Base-by-base conservation (phyloP, 2,797 vertebrate species). In the Silurus aristotelis region DNA sequence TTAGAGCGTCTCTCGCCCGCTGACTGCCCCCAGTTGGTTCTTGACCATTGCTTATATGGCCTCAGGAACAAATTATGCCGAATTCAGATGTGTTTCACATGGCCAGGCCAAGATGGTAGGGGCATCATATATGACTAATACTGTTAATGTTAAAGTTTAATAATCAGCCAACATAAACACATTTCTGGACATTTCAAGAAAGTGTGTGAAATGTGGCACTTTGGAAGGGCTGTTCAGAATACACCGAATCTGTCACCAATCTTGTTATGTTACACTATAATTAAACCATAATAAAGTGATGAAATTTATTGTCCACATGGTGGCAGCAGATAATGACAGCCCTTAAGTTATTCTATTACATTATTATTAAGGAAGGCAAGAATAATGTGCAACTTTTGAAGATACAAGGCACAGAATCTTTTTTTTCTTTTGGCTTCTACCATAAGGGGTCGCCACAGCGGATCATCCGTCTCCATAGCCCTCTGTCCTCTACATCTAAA, bases 81-180 rank as follows among this genome's bases (percentile, higher is more conserved):
- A 87, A 78, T 89, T 38, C 77, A 52, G 80, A 84, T 75, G 86
- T 63, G 89, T 82, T 82, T 79, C 61, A 15, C 67, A 77, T 82
- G 83, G 81, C 72, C 80, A 15, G 73, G 84, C 64, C 48, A 38
- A 48, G 7, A 64, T 48, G 43, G 22, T 80, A 43, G 14, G 20
- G 38, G 22, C 60, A 46, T 5, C 22, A 64, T 64, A 60, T 9
- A 76, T 58, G 5, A 58, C 73, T 76, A 76, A 25, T 20, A n/a
- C 25, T 12, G 55, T 58, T 8, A 58, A 58, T 12, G 48, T n/a
- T 79, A 22, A 79, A 43, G 31, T 43, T 61, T 46, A 7, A 17
- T 43, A 20, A 14, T 61, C 19, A 22, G 76, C 43, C 31, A 63
- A 46, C 20, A n/a, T 0, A 43, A 22, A 19, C 15, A 43, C 8